phyloP scores from a whole-genome alignment of 1,140 invertebrate genomes.

The Rhizoglyphus robini region DNA sequence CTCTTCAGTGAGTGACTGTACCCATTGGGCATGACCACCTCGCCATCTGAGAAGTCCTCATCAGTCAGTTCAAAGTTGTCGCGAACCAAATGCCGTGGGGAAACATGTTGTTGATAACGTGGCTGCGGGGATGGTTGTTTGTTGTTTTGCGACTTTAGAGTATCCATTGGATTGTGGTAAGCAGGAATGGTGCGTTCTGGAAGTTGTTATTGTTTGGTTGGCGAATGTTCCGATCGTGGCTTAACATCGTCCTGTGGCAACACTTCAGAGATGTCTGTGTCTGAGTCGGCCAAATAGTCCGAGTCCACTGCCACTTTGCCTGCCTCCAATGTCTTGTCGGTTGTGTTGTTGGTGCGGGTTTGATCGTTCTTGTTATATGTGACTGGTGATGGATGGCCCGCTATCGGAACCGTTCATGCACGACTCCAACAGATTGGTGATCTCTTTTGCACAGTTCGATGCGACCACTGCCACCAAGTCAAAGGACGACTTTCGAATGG shows the following conservation, averaged over 20 bases:
- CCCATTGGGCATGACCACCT: not conserved
- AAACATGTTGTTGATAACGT: not conserved
- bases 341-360: too few relatives aligned
- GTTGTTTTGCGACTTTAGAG: not conserved
- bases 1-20: not conserved
- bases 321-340: conserved; percentile 6
- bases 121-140: not conserved
- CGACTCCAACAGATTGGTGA: not conserved
- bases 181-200: not conserved
- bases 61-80: too few relatives aligned
- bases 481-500: not conserved
- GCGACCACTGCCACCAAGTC: not conserved
- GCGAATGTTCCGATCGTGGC: not conserved
- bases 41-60: too few relatives aligned
- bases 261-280: conserved; percentile 8
- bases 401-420: not conserved
- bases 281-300: not conserved
- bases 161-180: not conserved
- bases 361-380: conserved; percentile 10
- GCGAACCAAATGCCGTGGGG: not conserved
- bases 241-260: not conserved
- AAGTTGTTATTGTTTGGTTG: not conserved
- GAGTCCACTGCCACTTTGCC: not conserved
- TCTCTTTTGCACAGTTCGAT: conserved; percentile 13
- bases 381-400: not conserved